Conservation (phyloP, 1,140 invertebrate species). For the Megathymus violae region DNA sequence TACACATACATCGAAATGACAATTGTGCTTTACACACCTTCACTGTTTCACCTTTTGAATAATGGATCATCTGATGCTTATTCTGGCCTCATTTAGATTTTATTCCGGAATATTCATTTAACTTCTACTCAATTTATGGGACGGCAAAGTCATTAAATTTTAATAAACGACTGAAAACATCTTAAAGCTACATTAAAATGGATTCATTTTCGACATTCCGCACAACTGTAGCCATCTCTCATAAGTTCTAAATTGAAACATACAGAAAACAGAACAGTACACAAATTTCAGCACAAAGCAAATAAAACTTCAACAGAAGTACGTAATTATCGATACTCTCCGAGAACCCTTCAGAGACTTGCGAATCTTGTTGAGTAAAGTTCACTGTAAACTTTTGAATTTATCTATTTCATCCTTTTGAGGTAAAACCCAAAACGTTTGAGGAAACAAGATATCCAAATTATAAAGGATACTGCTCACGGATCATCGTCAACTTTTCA, state of each 20-base stretch:
- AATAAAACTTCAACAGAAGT: constrained; percentile 41
- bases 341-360: constrained; percentile 51
- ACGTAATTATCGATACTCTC: constrained; percentile 66
- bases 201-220: too few relatives aligned
- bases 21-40: too few relatives aligned
- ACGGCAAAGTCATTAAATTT: too few relatives aligned
- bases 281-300: constrained; percentile 21
- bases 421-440: constrained; percentile 34
- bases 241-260: constrained; percentile 7
- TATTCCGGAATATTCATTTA: too few relatives aligned
- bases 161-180: too few relatives aligned
- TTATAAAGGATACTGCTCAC: constrained; percentile 57
- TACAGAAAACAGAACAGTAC: constrained; percentile 5
- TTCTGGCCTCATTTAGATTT: too few relatives aligned
- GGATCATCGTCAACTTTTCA: constrained; percentile 55
- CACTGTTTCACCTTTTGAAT: too few relatives aligned
- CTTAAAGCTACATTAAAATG: too few relatives aligned
- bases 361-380: constrained; percentile 57
- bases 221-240: neutral
- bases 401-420: constrained; percentile 64
- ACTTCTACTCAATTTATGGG: too few relatives aligned
- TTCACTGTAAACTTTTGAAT: constrained; percentile 58
- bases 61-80: too few relatives aligned
- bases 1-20: too few relatives aligned
- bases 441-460: constrained; percentile 59